Evolutionary conservation across 2,797 vertebrate genomes (phyloP), one percentile per base, ranked within the genome.

Genomic region (Enteromius unitaeniatus): DNA sequence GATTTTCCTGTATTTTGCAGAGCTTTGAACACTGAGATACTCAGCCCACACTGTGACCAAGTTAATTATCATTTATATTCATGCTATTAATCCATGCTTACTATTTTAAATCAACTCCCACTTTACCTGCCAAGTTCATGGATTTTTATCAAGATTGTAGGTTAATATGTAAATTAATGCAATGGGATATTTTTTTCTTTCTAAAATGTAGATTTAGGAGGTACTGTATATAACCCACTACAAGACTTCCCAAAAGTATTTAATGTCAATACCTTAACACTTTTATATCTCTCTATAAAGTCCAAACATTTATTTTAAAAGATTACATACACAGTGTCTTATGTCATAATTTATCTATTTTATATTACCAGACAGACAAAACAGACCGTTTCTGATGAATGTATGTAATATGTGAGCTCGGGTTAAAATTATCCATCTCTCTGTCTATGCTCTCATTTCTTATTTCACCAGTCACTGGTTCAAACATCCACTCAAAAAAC

Each of bases 31-130:
- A 40, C 0, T 51, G 77, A 79, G 42, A 11, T 78, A 67, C 62
- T 79, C 64, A 68, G n/a, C 78, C 78, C 64, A 79, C 78, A 53
- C 64, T 79, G 78, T 79, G 78, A 68, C 31, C 37, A 37, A 49
- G 31, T 40, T 68, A 51, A 79, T 79, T 17, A 53, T 14, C 62
- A 79, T 79, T 67, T 67, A 51, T 37, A 79, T 68, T n/a, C 31
- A 19, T 37, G 28, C 31, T 31, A 17, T 79, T 79, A 79, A 79
- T 79, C 78, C 47, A 79, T 55, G 78, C 31, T 55, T 68, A 68
- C 26, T 68, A 68, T 51, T 68, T 79, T 4, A 79, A 68, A 79
- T 23, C 34, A 53, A 79, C 78, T 79, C 78, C 78, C 47, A 55
- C 78, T 68, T 26, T 60, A 60, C 74, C 74, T 76, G 51, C 15